A percentile compares a stretch with the other conserved stretches of the same genome.
Conservation (phyloP, 2,888 invertebrate species). For the Perizoma affinitatum region DNA sequence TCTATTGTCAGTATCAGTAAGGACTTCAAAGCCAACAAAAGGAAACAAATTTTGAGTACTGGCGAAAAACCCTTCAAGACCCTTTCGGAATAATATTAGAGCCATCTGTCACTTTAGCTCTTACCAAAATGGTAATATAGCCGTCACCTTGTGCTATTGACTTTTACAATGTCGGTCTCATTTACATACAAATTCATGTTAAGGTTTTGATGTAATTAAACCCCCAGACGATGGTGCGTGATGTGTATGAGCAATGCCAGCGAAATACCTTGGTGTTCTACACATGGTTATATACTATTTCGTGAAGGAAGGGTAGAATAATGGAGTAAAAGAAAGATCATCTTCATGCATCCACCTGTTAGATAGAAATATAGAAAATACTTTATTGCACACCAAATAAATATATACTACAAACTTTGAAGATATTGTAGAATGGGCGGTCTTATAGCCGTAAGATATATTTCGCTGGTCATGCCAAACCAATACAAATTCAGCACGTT, state of each 20-base stretch:
- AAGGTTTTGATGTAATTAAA: constrained; percentile 19
- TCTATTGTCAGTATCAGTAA: neutral
- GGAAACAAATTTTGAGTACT: constrained; percentile 3
- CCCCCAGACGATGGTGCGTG: constrained; percentile 13
- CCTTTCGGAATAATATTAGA: constrained; percentile 15
- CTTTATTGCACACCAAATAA: no score
- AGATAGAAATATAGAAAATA: no score
- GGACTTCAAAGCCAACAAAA: neutral
- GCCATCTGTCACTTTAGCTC: constrained; percentile 27
- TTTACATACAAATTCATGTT: constrained; percentile 31
- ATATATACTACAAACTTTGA: no score
- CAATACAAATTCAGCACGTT: constrained; percentile 1
- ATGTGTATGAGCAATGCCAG: constrained; percentile 6
- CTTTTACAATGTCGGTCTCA: constrained; percentile 30
- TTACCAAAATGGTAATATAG: constrained; percentile 33
- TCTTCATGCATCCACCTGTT: no score
- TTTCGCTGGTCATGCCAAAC: no score
- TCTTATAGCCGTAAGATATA: no score
- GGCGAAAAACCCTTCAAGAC: constrained; percentile 9
- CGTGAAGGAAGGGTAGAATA: neutral
- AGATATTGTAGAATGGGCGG: no score
- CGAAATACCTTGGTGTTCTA: neutral
- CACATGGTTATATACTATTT: neutral
- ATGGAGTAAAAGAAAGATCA: no score
- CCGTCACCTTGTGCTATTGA: constrained; percentile 27